These are phyloP conservation scores for Wiebesia pumilae DNA, from an alignment of 1,140 invertebrate genomes.

Conservation along the genomic window DNA sequence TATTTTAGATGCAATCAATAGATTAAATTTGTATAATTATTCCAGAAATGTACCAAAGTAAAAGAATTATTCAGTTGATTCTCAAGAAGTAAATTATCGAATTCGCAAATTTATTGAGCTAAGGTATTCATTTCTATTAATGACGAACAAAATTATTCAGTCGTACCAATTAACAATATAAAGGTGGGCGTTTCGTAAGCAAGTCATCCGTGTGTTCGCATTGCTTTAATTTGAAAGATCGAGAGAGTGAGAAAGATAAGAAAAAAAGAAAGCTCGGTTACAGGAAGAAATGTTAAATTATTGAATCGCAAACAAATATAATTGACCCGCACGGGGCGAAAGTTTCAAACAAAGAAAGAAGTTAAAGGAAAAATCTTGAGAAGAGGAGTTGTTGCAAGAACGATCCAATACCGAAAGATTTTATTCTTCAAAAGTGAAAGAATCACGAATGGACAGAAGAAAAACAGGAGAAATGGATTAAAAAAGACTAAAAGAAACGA, in stretches of 20 bases:
- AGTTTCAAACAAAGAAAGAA: conserved; percentile 52
- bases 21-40: too few relatives aligned
- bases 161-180: conserved; percentile 35
- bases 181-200: not conserved
- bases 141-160: conserved; percentile 46
- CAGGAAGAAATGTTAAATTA: conserved; percentile 36
- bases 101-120: conserved; percentile 37
- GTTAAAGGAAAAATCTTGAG: conserved; percentile 48
- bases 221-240: conserved; percentile 41
- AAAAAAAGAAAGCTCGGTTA: not conserved
- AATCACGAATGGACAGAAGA: conserved; percentile 17
- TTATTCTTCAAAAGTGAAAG: conserved; percentile 51
- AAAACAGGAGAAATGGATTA: conserved; percentile 27
- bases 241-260: conserved; percentile 38
- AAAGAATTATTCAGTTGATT: not conserved
- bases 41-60: not conserved
- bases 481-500: not conserved
- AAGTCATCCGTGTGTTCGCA: not conserved
- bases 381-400: conserved; percentile 42
- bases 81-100: not conserved
- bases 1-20: too few relatives aligned
- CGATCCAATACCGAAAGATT: conserved; percentile 36
- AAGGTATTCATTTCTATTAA: conserved; percentile 38
- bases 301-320: conserved; percentile 48
- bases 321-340: conserved; percentile 40